Percentiles rank a stretch among this genome's conserved stretches.
Conservation (phyloP, 1,140 invertebrate genomes). For the Protaetia brevitarsis region DNA sequence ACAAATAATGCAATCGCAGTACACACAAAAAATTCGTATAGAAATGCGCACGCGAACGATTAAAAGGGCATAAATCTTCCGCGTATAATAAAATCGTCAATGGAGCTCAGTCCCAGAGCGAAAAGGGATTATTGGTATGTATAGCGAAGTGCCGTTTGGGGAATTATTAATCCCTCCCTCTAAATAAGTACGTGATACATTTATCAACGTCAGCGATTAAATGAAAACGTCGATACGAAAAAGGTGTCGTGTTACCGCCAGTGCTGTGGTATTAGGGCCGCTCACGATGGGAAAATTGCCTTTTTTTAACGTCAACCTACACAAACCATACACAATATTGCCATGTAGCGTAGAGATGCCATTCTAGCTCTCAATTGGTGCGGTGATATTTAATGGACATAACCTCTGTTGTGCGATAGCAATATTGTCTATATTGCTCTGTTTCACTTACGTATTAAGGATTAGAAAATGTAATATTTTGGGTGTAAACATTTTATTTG, state of each 20-base stretch:
- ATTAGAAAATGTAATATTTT: too few species aligned
- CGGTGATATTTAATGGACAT: too few species aligned
- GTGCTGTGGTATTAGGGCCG: not conserved
- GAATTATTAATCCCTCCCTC: conserved; percentile 6
- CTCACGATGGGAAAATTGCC: not conserved
- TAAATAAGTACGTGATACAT: conserved; percentile 18
- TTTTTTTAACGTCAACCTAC: not conserved
- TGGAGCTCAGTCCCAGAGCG: not conserved
- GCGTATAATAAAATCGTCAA: not conserved
- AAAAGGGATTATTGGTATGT: conserved; percentile 10
- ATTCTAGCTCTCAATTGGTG: too few species aligned
- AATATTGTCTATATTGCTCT: too few species aligned
- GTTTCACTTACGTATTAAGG: too few species aligned
- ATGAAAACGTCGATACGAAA: not conserved
- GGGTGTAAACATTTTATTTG: too few species aligned
- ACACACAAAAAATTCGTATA: too few species aligned
- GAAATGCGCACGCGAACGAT: not conserved
- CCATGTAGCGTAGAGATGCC: too few species aligned
- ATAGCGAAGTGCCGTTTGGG: not conserved
- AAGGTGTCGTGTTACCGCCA: not conserved
- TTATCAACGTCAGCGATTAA: conserved; percentile 17
- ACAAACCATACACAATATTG: too few species aligned
- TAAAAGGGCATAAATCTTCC: not conserved
- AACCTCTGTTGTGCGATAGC: too few species aligned
- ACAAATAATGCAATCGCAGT: too few species aligned